Evolutionary conservation across 2,113 vertebrate genomes (phyloP).

Genomic region (Martes martes): DNA sequence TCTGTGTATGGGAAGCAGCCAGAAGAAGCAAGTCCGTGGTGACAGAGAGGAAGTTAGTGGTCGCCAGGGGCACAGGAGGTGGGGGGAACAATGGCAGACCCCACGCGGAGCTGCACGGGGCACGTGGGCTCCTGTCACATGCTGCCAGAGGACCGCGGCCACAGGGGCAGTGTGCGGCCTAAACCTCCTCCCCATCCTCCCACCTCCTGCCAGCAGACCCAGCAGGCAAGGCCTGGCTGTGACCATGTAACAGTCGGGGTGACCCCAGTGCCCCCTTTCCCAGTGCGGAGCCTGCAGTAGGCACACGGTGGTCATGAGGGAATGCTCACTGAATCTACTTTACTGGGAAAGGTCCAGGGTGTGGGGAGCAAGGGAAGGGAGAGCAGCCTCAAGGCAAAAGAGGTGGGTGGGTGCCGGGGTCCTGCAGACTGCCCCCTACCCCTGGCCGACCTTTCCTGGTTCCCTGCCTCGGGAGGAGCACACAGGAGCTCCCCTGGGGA

Average conservation of each 20-base stretch:
- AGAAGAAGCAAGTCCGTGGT: background rate
- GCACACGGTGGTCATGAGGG: fast-evolving
- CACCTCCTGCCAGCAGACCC: no score
- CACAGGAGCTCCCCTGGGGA: background rate
- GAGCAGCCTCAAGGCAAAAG: background rate
- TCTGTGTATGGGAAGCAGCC: fast-evolving
- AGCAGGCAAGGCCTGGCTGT: background rate
- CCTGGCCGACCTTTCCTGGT: fast-evolving
- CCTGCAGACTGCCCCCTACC: no score
- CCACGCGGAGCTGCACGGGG: background rate
- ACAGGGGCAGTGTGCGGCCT: fast-evolving
- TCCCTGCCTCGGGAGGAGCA: background rate
- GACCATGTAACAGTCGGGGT: fast-evolving
- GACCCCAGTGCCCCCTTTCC: background rate
- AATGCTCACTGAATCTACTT: background rate
- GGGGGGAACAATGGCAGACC: no score
- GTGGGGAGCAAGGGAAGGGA: background rate
- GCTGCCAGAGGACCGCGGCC: fast-evolving
- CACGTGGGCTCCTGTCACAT: background rate
- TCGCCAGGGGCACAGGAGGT: fast-evolving
- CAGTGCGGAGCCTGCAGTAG: background rate
- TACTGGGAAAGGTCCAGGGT: no score
- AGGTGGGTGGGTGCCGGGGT: fast-evolving
- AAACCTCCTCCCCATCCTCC: background rate
- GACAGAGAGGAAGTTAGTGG: background rate